Conservation (phyloP, 2,797 vertebrate genomes). For the Halcyon chelicuti region DNA sequence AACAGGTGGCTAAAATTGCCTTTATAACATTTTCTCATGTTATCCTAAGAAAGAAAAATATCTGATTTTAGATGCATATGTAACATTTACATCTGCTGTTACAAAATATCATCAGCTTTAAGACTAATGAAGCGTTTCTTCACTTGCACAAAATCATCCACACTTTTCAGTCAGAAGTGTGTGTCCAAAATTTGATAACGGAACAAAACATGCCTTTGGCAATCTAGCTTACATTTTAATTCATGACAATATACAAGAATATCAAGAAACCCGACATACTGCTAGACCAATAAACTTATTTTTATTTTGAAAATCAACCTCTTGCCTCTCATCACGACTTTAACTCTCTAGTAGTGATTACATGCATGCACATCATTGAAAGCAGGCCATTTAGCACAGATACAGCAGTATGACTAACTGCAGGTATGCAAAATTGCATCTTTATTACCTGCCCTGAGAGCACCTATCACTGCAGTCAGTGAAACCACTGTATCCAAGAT, state of each 20-base stretch:
- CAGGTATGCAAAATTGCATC: not conserved
- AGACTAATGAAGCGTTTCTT: not conserved
- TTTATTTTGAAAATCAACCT: not conserved
- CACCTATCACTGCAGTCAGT: not conserved
- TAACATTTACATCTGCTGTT: not conserved
- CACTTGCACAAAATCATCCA: not conserved
- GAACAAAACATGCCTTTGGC: not conserved
- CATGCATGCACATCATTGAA: not conserved
- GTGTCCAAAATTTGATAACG: not conserved
- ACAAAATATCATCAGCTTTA: not conserved
- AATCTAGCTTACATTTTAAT: not conserved
- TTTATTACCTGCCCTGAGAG: not conserved
- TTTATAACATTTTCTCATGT: not conserved
- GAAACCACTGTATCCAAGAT: not conserved
- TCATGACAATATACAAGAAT: not conserved
- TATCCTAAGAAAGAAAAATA: not conserved
- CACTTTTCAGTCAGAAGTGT: not conserved
- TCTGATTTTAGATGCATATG: not conserved
- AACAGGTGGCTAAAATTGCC: not conserved
- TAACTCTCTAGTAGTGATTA: not conserved
- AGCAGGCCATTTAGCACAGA: not conserved
- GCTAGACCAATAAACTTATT: not conserved
- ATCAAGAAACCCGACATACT: not conserved
- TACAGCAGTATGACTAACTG: not conserved
- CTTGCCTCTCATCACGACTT: not conserved